A percentile compares a stretch with the other conserved stretches of the same genome.
phyloP scores from a whole-genome alignment of 2,113 vertebrate genomes.

The Gymnorhina tibicen region DNA sequence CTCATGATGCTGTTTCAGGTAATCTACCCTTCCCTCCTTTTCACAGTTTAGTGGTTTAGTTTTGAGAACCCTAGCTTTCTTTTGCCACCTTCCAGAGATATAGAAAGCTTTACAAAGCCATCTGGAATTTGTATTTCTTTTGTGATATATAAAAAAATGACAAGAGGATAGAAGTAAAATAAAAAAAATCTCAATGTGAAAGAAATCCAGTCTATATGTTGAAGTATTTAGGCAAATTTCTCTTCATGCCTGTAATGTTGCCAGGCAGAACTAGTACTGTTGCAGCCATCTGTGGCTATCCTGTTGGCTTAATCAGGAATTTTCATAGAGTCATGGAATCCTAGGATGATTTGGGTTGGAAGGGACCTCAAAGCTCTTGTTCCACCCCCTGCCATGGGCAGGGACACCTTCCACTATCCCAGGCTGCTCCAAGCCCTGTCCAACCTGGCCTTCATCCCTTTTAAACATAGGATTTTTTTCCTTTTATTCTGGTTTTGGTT shows the following conservation, averaged over 20 bases:
- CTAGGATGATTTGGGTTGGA: not conserved
- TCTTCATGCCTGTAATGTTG: not conserved
- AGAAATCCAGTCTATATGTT: not conserved
- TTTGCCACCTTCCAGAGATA: not conserved
- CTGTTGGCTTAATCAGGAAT: not conserved
- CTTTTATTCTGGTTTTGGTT: not conserved
- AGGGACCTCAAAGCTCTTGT: not conserved
- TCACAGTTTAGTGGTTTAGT: not conserved
- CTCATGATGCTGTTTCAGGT: not conserved
- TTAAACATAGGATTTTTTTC: not conserved
- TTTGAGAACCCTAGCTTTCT: not conserved
- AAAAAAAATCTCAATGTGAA: not conserved
- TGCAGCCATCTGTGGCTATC: not conserved
- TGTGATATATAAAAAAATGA: not conserved
- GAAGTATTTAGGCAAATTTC: not conserved
- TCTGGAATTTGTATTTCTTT: not conserved
- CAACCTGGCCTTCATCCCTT: not conserved
- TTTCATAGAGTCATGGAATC: not conserved
- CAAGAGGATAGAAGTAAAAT: not conserved
- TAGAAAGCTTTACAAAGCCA: not conserved
- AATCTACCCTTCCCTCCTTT: not conserved
- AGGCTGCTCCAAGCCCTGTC: not conserved
- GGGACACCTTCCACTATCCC: not conserved
- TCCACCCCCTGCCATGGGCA: fast-evolving
- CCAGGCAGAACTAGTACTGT: not conserved